phyloP scores from a whole-genome alignment of 2,797 vertebrate species.

The Vipera latastei region DNA sequence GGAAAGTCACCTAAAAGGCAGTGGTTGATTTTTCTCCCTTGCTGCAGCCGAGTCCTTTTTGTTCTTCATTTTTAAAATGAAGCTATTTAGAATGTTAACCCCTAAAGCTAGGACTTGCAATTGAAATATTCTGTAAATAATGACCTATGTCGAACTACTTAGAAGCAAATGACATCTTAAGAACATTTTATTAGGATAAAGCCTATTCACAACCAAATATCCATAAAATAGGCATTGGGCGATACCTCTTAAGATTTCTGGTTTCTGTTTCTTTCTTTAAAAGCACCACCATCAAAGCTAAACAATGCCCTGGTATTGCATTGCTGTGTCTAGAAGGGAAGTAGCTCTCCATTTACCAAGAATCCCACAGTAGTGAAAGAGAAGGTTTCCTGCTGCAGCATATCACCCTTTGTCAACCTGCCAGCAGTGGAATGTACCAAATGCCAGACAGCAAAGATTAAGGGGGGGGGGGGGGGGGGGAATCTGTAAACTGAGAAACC shows the following conservation, averaged over 20 bases:
- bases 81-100: neutral
- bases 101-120: slow-evolving; percentile 4
- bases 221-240: neutral
- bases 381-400: slow-evolving; percentile 76
- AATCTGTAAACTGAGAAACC: slow-evolving; percentile 34
- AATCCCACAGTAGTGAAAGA: slow-evolving; percentile 44
- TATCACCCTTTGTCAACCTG: slow-evolving; percentile 85
- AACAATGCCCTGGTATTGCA: slow-evolving; percentile 62
- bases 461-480: slow-evolving; percentile 41
- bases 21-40: slow-evolving; percentile 9
- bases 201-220: neutral
- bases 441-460: slow-evolving; percentile 64
- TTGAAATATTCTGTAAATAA: neutral
- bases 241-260: neutral
- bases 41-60: neutral
- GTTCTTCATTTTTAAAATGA: neutral
- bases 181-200: neutral
- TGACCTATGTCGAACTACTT: neutral
- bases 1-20: slow-evolving; percentile 33
- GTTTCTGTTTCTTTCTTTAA: neutral
- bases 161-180: neutral
- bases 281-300: neutral
- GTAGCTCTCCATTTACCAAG: slow-evolving; percentile 63
- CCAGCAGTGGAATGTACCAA: slow-evolving; percentile 81
- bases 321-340: slow-evolving; percentile 68